phyloP scores from a whole-genome alignment of 2,888 invertebrate species.

The Dasysyrphus tricinctus region DNA sequence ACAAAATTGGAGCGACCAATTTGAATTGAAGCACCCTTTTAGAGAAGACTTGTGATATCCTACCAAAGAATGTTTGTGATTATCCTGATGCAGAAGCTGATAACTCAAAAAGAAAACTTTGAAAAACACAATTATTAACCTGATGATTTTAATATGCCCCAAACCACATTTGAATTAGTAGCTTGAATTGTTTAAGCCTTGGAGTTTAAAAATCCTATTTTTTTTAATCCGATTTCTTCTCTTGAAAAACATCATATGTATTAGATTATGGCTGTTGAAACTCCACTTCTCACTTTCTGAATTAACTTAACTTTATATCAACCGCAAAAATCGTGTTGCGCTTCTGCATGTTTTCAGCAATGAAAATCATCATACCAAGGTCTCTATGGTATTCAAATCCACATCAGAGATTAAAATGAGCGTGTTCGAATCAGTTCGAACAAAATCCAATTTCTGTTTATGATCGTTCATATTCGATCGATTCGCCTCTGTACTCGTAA shows the following conservation, averaged over 20 bases:
- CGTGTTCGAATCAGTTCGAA: no score
- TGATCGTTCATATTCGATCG: no score
- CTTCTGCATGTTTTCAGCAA: slow-evolving; percentile 20
- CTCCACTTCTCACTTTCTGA: not conserved
- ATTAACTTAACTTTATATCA: slow-evolving; percentile 52
- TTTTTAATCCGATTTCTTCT: not conserved
- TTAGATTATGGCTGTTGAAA: not conserved
- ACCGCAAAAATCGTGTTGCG: slow-evolving; percentile 46
- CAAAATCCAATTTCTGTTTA: no score
- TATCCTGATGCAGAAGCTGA: no score
- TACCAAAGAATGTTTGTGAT: no score
- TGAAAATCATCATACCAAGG: not conserved
- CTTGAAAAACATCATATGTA: not conserved
- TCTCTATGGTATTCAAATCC: not conserved
- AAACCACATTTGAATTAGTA: not conserved
- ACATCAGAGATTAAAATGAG: no score
- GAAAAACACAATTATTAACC: no score
- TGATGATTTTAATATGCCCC: not conserved
- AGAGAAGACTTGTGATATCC: no score
- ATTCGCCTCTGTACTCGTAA: no score
- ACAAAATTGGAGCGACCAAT: no score
- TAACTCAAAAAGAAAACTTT: no score
- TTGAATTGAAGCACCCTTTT: no score
- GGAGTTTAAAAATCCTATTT: not conserved
- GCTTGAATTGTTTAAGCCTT: not conserved